phyloP scores from a whole-genome alignment of 2,113 vertebrate genomes.

The Rhadina sibilatrix region DNA sequence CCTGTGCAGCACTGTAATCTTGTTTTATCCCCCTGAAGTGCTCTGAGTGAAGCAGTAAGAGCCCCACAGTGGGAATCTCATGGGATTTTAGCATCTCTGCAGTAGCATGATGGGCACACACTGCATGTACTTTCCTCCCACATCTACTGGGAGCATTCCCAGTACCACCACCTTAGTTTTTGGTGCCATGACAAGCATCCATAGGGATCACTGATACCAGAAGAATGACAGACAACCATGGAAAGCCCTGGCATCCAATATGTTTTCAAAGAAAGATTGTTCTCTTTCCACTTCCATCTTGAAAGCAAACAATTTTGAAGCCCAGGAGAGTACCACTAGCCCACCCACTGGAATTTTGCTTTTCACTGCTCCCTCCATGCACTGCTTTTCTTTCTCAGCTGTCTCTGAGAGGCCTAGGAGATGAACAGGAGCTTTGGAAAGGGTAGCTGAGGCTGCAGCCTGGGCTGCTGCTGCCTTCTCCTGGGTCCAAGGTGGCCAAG shows the following conservation, averaged over 20 bases:
- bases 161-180: background rate
- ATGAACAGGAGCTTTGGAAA: background rate
- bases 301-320: background rate
- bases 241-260: background rate
- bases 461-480: conserved; percentile 62
- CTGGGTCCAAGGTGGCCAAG: conserved; percentile 23
- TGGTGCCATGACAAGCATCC: background rate
- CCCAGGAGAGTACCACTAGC: background rate
- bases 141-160: accelerated
- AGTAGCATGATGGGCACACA: accelerated
- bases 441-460: background rate
- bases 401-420: background rate
- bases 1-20: accelerated
- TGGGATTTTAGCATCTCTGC: background rate
- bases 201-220: accelerated
- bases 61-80: background rate
- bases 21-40: background rate
- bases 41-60: background rate
- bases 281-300: background rate
- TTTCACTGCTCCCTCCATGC: background rate
- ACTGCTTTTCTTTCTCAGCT: background rate
- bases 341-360: background rate
- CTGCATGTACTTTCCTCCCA: background rate
- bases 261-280: background rate
- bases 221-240: background rate